Evolutionary conservation across 1,140 invertebrate species (phyloP).

Genomic region (Drosophila asahinai): DNA sequence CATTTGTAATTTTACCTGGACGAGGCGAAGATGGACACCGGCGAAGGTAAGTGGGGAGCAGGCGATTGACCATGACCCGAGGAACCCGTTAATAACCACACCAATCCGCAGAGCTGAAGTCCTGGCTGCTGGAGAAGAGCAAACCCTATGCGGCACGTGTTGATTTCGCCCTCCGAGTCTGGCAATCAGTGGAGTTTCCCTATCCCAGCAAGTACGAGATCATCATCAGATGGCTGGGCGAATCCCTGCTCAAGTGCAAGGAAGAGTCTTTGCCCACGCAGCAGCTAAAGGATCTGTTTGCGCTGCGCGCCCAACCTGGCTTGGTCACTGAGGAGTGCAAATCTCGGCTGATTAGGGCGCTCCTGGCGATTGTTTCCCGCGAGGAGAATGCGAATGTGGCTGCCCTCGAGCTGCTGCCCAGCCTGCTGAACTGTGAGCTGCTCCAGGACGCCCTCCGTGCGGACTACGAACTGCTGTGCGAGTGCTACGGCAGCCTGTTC

Average conservation of each 20-base stretch:
- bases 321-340: slow-evolving; percentile 54
- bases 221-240: slow-evolving; percentile 64
- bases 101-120: slow-evolving; percentile 52
- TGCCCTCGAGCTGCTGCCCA: slow-evolving; percentile 39
- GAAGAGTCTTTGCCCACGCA: slow-evolving; percentile 20
- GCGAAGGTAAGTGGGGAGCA: slow-evolving; percentile 47
- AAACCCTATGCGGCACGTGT: slow-evolving; percentile 61
- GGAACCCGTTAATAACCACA: neutral
- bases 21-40: slow-evolving; percentile 57
- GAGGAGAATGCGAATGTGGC: neutral
- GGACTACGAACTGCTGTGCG: slow-evolving; percentile 46
- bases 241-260: slow-evolving; percentile 3
- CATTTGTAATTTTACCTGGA: slow-evolving; percentile 2
- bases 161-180: slow-evolving; percentile 73
- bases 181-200: slow-evolving; percentile 77
- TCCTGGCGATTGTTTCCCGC: slow-evolving; percentile 11
- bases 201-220: slow-evolving; percentile 74
- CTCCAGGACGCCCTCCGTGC: slow-evolving; percentile 68
- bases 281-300: slow-evolving; percentile 59
- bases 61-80: accelerated
- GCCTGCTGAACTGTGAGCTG: slow-evolving; percentile 56
- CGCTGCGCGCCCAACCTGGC: slow-evolving; percentile 64
- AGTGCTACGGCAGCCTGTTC: slow-evolving; percentile 54
- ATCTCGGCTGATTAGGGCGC: slow-evolving; percentile 25
- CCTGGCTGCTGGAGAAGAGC: slow-evolving; percentile 59